Percentiles rank a stretch among this genome's conserved stretches.
Conservation (phyloP, 2,797 vertebrate genomes). For the Threskiornis aethiopicus region DNA sequence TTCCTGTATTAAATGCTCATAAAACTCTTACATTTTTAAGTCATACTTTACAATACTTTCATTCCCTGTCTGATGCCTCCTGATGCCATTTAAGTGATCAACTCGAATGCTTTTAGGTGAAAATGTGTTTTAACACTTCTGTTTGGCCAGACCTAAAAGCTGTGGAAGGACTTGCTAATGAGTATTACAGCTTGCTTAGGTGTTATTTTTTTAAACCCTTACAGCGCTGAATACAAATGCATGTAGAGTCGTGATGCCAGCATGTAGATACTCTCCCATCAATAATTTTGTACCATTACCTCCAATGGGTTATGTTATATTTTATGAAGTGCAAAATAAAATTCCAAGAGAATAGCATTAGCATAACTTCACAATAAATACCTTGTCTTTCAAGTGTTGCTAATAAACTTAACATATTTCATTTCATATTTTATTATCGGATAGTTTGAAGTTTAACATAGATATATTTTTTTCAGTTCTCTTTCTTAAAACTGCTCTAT, state of each 20-base stretch:
- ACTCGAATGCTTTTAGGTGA: not conserved
- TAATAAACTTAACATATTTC: not conserved
- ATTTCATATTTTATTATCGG: not conserved
- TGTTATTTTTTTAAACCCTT: not conserved
- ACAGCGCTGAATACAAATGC: not conserved
- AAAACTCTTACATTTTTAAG: not conserved
- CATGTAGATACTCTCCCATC: not conserved
- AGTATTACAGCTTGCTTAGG: not conserved
- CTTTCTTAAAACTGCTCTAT: not conserved
- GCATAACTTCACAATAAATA: not conserved
- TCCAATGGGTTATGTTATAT: not conserved
- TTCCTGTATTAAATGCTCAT: not conserved
- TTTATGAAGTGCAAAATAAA: not conserved
- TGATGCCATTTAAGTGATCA: conserved; percentile 16
- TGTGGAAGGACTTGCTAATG: conserved; percentile 28
- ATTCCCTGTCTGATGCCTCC: not conserved
- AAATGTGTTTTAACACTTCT: conserved; percentile 58
- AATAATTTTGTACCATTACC: not conserved
- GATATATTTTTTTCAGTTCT: not conserved
- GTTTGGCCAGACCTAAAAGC: conserved; percentile 41
- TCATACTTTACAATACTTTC: not conserved
- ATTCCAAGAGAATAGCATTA: not conserved
- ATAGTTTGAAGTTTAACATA: not conserved
- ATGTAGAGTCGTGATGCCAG: not conserved
- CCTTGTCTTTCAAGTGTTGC: not conserved